phyloP scores from a whole-genome alignment of 2,797 vertebrate genomes.

The Rhinogobio ventralis region DNA sequence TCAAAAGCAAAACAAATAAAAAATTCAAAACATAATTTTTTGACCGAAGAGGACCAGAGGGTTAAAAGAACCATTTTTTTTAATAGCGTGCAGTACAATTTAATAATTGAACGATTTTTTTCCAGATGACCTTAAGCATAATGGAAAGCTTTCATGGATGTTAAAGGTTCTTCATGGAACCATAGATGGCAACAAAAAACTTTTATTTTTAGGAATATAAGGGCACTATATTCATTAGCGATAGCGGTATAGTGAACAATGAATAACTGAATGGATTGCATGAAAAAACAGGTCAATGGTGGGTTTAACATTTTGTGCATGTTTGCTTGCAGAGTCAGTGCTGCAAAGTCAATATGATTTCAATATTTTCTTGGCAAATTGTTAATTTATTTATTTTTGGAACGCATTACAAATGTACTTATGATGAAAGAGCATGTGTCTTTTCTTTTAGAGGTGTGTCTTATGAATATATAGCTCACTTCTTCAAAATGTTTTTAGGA shows the following conservation, averaged over 20 bases:
- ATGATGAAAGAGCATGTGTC: background rate
- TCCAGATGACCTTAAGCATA: background rate
- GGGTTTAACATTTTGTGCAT: background rate
- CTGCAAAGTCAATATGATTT: background rate
- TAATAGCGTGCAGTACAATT: background rate
- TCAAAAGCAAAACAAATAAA: no score
- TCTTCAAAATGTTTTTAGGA: constrained; percentile 34
- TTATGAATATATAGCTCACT: background rate
- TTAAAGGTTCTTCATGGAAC: background rate
- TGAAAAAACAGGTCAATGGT: background rate
- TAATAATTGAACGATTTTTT: background rate
- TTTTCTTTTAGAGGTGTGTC: background rate
- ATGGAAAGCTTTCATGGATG: background rate
- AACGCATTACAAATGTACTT: background rate
- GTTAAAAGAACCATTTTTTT: background rate
- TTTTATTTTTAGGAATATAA: background rate
- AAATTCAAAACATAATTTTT: no score
- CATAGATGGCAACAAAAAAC: no score
- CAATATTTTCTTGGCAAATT: background rate
- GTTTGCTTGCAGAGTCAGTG: background rate
- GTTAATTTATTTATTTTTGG: background rate
- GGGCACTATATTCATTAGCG: background rate
- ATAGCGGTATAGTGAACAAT: background rate
- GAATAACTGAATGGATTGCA: background rate
- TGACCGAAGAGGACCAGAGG: no score